Evolutionary conservation across 30 jellyfish, hydroid and myxozoan genomes (phyloP).

Genomic region (Aurelia aurita): DNA sequence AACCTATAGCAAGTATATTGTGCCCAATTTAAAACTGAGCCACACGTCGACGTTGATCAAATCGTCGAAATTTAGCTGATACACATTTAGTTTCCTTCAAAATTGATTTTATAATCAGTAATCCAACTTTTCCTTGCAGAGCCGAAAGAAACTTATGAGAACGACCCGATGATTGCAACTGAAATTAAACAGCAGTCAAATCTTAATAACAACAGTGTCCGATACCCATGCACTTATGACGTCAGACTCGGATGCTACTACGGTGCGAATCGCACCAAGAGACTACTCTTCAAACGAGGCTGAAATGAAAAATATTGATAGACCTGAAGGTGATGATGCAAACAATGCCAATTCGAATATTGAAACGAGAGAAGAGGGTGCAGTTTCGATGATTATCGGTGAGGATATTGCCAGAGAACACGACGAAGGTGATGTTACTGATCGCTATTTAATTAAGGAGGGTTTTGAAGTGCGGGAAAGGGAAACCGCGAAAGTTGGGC

Average conservation of each 20-base stretch:
- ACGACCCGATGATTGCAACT: slow-evolving; percentile 21
- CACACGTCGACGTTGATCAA: no score
- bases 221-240: slow-evolving; percentile 52
- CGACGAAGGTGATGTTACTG: slow-evolving; percentile 95
- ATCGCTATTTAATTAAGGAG: slow-evolving; percentile 73
- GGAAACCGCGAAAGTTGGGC: background rate
- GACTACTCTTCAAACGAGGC: slow-evolving; percentile 28
- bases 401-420: slow-evolving; percentile 71
- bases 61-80: no score
- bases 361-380: slow-evolving; percentile 1
- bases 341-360: background rate
- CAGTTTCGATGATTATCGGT: slow-evolving; percentile 58
- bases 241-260: slow-evolving; percentile 49
- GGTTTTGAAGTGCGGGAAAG: slow-evolving; percentile 48
- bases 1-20: no score
- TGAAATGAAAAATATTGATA: slow-evolving; percentile 28
- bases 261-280: slow-evolving; percentile 68
- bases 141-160: slow-evolving; percentile 8
- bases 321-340: slow-evolving; percentile 10
- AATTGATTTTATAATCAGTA: no score
- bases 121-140: slow-evolving; percentile 17
- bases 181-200: slow-evolving; percentile 45
- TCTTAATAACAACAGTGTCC: slow-evolving; percentile 49
- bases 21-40: no score
- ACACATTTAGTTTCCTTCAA: no score